Evolutionary conservation across 2,888 invertebrate species (phyloP).

Genomic region (Athetis lepigone): DNA sequence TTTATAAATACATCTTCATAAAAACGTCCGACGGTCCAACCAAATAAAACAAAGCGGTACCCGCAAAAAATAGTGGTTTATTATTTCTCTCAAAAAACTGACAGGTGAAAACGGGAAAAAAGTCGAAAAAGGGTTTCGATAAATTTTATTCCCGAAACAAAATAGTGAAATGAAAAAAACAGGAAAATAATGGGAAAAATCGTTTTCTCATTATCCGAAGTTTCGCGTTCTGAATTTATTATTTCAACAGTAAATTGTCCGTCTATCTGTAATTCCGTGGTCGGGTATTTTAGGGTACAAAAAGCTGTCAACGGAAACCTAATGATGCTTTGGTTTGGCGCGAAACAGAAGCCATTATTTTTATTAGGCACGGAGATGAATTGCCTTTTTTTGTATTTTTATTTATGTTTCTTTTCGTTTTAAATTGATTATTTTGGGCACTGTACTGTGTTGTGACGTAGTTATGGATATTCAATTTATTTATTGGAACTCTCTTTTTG

Average conservation of each 20-base stretch:
- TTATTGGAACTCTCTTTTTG: no score
- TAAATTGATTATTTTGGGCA: constrained; percentile 6
- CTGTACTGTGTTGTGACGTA: neutral
- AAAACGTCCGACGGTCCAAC: neutral
- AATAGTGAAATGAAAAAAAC: constrained; percentile 38
- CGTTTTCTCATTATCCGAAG: constrained; percentile 61
- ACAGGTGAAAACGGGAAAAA: constrained; percentile 28
- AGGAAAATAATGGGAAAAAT: constrained; percentile 58
- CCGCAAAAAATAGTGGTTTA: constrained; percentile 7
- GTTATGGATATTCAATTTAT: no score
- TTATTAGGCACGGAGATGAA: constrained; percentile 14
- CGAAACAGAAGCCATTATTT: constrained; percentile 19
- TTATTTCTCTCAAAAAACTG: constrained; percentile 14
- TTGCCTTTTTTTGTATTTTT: constrained; percentile 5
- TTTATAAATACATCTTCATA: constrained; percentile 1
- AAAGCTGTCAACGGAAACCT: constrained; percentile 40
- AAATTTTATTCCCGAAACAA: constrained; percentile 33
- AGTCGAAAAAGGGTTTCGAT: constrained; percentile 33
- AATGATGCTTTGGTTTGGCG: constrained; percentile 34
- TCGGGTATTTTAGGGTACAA: constrained; percentile 43
- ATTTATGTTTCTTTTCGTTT: neutral
- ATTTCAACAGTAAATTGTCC: constrained; percentile 62
- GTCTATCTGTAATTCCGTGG: constrained; percentile 55
- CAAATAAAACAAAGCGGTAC: neutral
- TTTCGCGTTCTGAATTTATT: constrained; percentile 62